Conservation (phyloP, 92 coral and sea anemone species). For the Phymanthus crucifer region DNA sequence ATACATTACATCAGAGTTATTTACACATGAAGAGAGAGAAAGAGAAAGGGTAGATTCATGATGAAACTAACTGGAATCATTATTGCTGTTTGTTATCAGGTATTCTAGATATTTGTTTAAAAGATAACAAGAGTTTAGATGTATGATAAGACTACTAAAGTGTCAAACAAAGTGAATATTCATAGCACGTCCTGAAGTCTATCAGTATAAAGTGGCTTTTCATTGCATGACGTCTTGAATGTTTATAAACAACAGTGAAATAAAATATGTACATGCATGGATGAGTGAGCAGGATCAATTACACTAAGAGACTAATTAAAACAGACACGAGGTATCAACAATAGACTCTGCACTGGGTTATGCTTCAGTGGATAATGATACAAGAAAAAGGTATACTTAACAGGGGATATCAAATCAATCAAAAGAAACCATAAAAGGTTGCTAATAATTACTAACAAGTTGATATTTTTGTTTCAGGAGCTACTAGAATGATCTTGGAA, state of each 20-base stretch:
- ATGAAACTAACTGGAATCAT: conserved; percentile 1
- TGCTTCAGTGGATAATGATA: background rate
- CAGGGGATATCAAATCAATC: background rate
- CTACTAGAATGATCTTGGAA: background rate
- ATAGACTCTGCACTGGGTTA: background rate
- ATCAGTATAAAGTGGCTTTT: background rate
- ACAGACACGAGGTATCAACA: background rate
- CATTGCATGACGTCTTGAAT: conserved; percentile 25
- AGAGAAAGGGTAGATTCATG: conserved; percentile 4
- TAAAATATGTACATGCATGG: conserved; percentile 14
- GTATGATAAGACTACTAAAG: background rate
- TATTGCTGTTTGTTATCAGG: conserved; percentile 1
- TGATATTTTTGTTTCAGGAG: background rate
- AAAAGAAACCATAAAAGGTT: background rate
- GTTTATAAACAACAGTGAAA: conserved; percentile 32
- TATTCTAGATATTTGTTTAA: conserved; percentile 14
- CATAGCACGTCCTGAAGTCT: background rate
- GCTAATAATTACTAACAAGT: background rate
- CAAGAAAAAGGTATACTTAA: background rate
- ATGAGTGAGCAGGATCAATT: conserved; percentile 26
- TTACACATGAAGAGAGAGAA: background rate
- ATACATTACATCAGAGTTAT: background rate
- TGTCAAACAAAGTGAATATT: conserved; percentile 5
- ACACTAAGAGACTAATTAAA: background rate
- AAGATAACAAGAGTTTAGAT: background rate